Evolutionary conservation across 2,888 invertebrate genomes (phyloP), one percentile per base, ranked within the genome.

Genomic region (Carterocephalus palaemon): DNA sequence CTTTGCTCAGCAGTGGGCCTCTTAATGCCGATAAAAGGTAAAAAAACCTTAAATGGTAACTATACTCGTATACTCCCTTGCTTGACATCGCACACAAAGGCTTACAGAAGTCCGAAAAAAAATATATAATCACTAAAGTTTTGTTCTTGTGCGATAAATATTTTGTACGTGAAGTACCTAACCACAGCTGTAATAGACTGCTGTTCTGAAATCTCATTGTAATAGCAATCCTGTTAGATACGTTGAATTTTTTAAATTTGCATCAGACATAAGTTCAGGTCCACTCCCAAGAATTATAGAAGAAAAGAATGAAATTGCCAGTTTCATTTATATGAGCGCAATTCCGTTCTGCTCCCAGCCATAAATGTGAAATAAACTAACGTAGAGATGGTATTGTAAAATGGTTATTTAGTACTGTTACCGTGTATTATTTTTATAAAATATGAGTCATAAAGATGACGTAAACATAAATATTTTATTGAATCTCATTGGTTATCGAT

Each of bases 381-480:
- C 51, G 58, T 51, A 57, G 48, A 56, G 49, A 37, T 41, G 37
- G 17, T 24, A 57, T 52, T 60, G 59, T 70, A 70, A 72, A 75
- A 60, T 63, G 49, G 59, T 58, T 65, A 52, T 47, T 40, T 48
- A 52, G 51, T 50, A 52, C 54, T 56, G 62, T 64, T 63, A 60
- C 48, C 59, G 65, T 56, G 64, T 72, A 71, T 75, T 73, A 75
- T 77, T 73, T 70, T 72, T 74, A 69, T 77, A 76, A 76, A 78
- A 80, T 78, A 82, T 70, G 53, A 70, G 63, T 67, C 80, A 67
- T 83, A 82, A 82, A 83, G 61, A 75, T 69, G 68, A 68, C 70
- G 69, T 79, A 75, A 79, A 81, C 69, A 69, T 67, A 63, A 55
- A 61, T 57, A 59, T 74, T 80, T 79, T 81, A 82, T 78, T 75